Evolutionary conservation across 2,113 vertebrate genomes (phyloP).

Genomic region (Hydrochoerus hydrochaeris): DNA sequence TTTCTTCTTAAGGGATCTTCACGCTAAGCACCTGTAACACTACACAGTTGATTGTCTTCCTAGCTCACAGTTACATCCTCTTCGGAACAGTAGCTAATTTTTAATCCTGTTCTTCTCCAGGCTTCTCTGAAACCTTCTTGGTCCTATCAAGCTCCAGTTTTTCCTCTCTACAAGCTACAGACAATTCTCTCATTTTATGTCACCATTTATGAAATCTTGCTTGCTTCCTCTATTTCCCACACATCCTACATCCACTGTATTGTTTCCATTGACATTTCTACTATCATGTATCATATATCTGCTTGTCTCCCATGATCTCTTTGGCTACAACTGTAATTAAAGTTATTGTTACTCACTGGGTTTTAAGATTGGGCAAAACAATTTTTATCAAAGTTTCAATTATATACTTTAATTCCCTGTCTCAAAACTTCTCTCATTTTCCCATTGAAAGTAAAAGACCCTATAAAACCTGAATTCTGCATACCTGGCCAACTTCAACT

Average conservation of each 20-base stretch:
- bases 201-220: not conserved
- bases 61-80: not conserved
- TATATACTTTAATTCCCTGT: not conserved
- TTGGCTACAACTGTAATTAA: not conserved
- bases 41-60: not conserved
- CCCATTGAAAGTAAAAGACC: not conserved
- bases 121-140: not conserved
- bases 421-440: not conserved
- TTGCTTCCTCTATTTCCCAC: not conserved
- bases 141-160: not conserved
- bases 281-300: not conserved
- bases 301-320: not conserved
- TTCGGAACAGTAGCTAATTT: not conserved
- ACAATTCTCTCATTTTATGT: not conserved
- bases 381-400: not conserved
- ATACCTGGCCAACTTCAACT: not conserved
- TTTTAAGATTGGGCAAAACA: not conserved
- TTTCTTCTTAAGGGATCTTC: not conserved
- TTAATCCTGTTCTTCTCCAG: not conserved
- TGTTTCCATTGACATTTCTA: not conserved
- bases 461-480: not conserved
- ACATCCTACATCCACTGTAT: not conserved
- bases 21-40: not conserved
- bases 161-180: not conserved
- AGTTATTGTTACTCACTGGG: not conserved